phyloP scores from a whole-genome alignment of 2,113 vertebrate species.

The Toxotes jaculatrix region DNA sequence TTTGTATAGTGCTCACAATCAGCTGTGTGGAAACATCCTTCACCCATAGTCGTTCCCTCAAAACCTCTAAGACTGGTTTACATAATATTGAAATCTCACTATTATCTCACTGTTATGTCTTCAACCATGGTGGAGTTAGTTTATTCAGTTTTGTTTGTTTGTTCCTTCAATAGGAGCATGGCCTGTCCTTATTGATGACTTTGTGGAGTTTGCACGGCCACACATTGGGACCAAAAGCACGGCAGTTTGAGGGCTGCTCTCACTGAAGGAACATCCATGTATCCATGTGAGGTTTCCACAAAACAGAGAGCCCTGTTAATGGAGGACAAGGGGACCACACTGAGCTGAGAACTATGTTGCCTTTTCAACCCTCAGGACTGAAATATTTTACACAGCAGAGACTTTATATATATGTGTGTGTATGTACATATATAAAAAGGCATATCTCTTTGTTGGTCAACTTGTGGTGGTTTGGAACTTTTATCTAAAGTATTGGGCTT shows the following conservation, averaged over 20 bases:
- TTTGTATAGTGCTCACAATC: slow-evolving; percentile 58
- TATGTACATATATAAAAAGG: slow-evolving; percentile 68
- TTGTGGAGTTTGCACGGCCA: slow-evolving; percentile 93
- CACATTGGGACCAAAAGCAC: slow-evolving; percentile 89
- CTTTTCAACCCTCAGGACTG: slow-evolving; percentile 86
- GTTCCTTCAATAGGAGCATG: slow-evolving; percentile 86
- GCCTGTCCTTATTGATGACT: slow-evolving; percentile 96
- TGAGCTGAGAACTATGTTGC: slow-evolving; percentile 81
- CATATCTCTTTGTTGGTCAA: slow-evolving; percentile 80
- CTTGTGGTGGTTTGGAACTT: slow-evolving; percentile 79
- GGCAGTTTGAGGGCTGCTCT: slow-evolving; percentile 84
- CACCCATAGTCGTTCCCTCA: not conserved
- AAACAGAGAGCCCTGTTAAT: slow-evolving; percentile 45
- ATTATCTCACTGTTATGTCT: not conserved
- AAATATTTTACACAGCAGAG: slow-evolving; percentile 85
- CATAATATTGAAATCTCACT: not conserved
- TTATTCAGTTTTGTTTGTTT: not conserved
- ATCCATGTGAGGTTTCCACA: slow-evolving; percentile 74
- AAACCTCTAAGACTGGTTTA: not conserved
- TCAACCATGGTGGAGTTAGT: not conserved
- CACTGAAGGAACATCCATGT: slow-evolving; percentile 83
- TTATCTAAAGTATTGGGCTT: slow-evolving; percentile 75
- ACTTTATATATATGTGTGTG: slow-evolving; percentile 74
- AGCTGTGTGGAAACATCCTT: not conserved
- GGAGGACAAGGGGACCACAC: slow-evolving; percentile 66